These are phyloP conservation scores for Nemapogon koenigi DNA, from an alignment of 2,888 invertebrate genomes.

Conservation along the genomic window DNA sequence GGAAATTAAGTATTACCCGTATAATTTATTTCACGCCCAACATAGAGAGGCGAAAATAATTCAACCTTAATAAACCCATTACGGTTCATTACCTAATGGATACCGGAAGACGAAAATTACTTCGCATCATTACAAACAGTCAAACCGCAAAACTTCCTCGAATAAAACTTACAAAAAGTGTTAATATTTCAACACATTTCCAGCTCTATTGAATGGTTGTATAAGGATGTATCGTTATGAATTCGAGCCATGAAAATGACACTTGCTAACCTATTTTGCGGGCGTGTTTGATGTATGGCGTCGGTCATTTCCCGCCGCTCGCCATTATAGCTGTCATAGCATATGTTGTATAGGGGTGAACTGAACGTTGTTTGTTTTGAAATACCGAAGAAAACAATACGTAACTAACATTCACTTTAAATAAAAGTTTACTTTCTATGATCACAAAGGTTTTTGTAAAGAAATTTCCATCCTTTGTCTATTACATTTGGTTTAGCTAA, in stretches of 20 bases:
- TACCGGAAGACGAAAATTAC: constrained; percentile 52
- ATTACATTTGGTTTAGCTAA: no score
- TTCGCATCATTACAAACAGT: constrained; percentile 43
- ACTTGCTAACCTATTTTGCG: constrained; percentile 27
- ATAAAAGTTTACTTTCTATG: no score
- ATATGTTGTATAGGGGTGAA: constrained; percentile 38
- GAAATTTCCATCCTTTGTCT: no score
- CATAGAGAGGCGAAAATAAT: constrained; percentile 23
- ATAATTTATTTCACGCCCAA: constrained; percentile 47
- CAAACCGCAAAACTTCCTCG: constrained; percentile 47
- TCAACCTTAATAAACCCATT: constrained; percentile 53
- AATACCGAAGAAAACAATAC: not conserved
- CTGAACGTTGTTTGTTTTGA: constrained; percentile 39
- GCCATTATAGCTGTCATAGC: constrained; percentile 40
- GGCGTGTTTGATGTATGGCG: constrained; percentile 45
- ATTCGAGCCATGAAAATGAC: constrained; percentile 35
- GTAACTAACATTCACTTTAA: no score
- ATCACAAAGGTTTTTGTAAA: no score
- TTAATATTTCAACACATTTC: constrained; percentile 15
- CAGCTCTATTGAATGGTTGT: constrained; percentile 2
- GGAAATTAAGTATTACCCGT: constrained; percentile 16
- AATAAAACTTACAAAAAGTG: constrained; percentile 38
- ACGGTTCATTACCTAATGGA: constrained; percentile 55
- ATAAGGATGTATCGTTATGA: not conserved
- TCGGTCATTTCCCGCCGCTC: constrained; percentile 42